phyloP scores from a whole-genome alignment of 2,797 vertebrate species.

The Peromyscus eremicus region DNA sequence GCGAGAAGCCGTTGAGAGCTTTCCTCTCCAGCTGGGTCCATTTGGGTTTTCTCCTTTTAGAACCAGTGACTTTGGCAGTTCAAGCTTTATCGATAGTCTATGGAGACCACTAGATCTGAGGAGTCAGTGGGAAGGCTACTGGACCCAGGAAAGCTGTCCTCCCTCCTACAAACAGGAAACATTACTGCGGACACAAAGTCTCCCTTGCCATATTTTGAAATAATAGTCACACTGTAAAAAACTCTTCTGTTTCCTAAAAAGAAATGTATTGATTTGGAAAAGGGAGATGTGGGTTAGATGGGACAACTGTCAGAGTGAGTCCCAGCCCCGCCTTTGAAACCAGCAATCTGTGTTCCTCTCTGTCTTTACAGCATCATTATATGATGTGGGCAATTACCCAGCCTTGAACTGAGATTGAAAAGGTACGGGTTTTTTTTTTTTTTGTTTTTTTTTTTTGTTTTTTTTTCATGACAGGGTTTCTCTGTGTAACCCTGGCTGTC shows the following conservation, averaged over 20 bases:
- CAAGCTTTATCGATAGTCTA: not conserved
- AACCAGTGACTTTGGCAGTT: not conserved
- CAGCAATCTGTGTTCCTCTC: not conserved
- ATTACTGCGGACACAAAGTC: not conserved
- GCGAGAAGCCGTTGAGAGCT: not conserved
- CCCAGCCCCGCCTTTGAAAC: not conserved
- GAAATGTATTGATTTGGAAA: not conserved
- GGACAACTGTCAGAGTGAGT: not conserved
- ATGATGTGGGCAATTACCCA: not conserved
- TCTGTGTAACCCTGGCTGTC: too few relatives aligned
- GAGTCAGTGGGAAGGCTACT: not conserved
- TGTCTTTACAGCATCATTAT: not conserved
- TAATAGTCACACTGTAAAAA: not conserved
- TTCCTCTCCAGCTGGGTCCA: conserved; percentile 11
- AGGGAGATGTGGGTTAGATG: not conserved
- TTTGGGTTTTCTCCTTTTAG: conserved; percentile 51
- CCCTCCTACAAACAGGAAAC: not conserved
- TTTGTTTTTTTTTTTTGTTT: too few relatives aligned
- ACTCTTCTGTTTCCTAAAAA: not conserved
- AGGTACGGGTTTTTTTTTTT: too few relatives aligned
- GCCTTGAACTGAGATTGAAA: not conserved
- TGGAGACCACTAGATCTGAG: not conserved
- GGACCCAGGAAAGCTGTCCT: not conserved
- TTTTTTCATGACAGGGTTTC: too few relatives aligned
- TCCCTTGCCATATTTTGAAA: not conserved